phyloP scores from a whole-genome alignment of 2,888 invertebrate genomes.

The Platycheirus albimanus region DNA sequence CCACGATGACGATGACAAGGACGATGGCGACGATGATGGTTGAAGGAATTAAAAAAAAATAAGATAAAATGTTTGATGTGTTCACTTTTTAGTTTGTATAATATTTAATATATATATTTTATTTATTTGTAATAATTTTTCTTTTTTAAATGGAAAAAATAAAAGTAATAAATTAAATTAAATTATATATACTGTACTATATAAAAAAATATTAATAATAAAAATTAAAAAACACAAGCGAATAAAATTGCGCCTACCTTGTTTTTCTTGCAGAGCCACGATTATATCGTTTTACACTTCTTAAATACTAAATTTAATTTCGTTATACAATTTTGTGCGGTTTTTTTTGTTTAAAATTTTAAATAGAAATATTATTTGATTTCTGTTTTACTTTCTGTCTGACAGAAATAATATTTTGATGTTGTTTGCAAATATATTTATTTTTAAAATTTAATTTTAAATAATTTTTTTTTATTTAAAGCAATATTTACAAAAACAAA shows the following conservation, averaged over 20 bases:
- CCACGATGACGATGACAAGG: too few relatives aligned
- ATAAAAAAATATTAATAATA: conserved; percentile 33
- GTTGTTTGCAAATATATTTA: conserved; percentile 11
- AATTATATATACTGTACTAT: conserved; percentile 64
- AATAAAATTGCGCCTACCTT: conserved; percentile 72
- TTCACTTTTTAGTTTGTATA: conserved; percentile 38
- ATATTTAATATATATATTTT: conserved; percentile 45
- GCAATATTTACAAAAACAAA: conserved; percentile 35
- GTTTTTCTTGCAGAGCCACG: conserved; percentile 56
- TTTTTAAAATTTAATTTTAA: conserved; percentile 33
- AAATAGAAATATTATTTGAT: conserved; percentile 23
- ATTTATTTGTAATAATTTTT: conserved; percentile 68
- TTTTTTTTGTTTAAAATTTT: conserved; percentile 28
- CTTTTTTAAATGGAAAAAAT: conserved; percentile 47
- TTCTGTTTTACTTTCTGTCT: conserved; percentile 54
- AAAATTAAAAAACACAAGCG: conserved; percentile 53
- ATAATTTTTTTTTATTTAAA: conserved; percentile 25
- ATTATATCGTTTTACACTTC: conserved; percentile 64
- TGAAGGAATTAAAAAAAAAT: neutral
- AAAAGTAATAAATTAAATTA: conserved; percentile 69
- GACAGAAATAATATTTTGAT: conserved; percentile 54
- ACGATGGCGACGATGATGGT: neutral
- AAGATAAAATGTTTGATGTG: conserved; percentile 15
- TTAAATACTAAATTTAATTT: conserved; percentile 69
- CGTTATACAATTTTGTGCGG: conserved; percentile 46